Evolutionary conservation across 64 coral and sea anemone genomes (phyloP).

Genomic region (Acropora tenuis): DNA sequence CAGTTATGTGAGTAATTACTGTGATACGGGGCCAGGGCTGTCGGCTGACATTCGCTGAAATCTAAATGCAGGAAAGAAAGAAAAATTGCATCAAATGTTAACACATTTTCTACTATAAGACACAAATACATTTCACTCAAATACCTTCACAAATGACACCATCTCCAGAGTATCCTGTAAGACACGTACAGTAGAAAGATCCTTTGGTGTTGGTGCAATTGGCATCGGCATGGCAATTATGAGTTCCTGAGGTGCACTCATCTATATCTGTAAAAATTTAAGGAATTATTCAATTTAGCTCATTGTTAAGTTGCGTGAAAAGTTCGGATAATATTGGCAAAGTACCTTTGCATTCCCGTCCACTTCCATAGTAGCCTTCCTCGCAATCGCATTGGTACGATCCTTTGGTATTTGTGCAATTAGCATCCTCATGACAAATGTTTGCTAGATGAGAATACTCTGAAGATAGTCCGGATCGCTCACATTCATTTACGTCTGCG

Average conservation of each 20-base stretch:
- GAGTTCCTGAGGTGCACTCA: conserved; percentile 34
- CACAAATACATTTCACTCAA: background rate
- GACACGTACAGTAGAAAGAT: conserved; percentile 78
- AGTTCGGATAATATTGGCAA: background rate
- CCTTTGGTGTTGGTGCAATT: conserved; percentile 86
- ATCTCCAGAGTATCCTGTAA: conserved; percentile 68
- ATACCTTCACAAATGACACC: conserved; percentile 63
- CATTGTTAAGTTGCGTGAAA: background rate
- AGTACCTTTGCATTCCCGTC: background rate
- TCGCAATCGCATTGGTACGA: conserved; percentile 62
- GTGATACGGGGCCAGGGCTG: conserved; percentile 1
- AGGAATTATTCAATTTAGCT: background rate
- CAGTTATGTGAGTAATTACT: conserved; percentile 34
- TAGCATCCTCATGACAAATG: conserved; percentile 71
- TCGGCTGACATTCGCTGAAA: conserved; percentile 41
- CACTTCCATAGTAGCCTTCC: conserved; percentile 49
- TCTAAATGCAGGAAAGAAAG: conserved; percentile 32
- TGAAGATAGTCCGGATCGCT: conserved; percentile 4
- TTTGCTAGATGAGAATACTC: conserved; percentile 38
- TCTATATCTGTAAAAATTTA: conserved; percentile 8
- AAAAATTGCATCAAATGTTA: background rate
- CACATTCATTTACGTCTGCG: conserved; percentile 59
- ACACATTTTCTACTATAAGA: background rate
- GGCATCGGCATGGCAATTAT: conserved; percentile 73
- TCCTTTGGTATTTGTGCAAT: conserved; percentile 82